Percentiles rank a stretch among this genome's conserved stretches.
Conservation (phyloP, 2,113 vertebrate species). For the Gulo gulo region DNA sequence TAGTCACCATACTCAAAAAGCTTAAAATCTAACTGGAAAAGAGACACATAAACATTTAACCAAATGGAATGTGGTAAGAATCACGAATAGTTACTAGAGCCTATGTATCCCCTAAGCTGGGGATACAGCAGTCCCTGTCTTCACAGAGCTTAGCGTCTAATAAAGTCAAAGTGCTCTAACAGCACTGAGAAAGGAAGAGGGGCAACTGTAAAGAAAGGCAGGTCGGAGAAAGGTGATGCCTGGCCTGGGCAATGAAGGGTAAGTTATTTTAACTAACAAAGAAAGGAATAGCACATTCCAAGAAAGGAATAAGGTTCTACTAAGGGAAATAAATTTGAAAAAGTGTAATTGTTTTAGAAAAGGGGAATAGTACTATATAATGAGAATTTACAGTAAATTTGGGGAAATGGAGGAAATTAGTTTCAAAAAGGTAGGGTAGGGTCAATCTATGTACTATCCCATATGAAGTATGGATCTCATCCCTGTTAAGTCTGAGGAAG, state of each 20-base stretch:
- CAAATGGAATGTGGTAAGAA: not conserved
- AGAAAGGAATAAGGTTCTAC: not conserved
- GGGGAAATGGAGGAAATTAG: not conserved
- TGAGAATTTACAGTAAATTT: not conserved
- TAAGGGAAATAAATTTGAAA: not conserved
- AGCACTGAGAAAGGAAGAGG: not conserved
- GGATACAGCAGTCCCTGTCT: not conserved
- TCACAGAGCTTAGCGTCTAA: not conserved
- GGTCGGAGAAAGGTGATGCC: not conserved
- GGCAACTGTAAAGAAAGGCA: not conserved
- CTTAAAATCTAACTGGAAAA: not conserved
- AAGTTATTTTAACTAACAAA: not conserved
- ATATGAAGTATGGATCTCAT: not conserved
- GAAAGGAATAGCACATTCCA: not conserved
- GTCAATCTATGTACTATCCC: not conserved
- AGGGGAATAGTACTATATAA: not conserved
- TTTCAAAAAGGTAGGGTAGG: not conserved
- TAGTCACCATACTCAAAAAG: not conserved
- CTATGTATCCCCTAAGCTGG: not conserved
- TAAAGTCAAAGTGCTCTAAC: not conserved
- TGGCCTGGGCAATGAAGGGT: not conserved
- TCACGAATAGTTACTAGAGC: not conserved
- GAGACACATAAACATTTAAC: not conserved
- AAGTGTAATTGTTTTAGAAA: not conserved
- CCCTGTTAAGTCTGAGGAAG: not conserved